Evolutionary conservation across 2,113 vertebrate genomes (phyloP).

Genomic region (Sarotherodon lohbergeri): DNA sequence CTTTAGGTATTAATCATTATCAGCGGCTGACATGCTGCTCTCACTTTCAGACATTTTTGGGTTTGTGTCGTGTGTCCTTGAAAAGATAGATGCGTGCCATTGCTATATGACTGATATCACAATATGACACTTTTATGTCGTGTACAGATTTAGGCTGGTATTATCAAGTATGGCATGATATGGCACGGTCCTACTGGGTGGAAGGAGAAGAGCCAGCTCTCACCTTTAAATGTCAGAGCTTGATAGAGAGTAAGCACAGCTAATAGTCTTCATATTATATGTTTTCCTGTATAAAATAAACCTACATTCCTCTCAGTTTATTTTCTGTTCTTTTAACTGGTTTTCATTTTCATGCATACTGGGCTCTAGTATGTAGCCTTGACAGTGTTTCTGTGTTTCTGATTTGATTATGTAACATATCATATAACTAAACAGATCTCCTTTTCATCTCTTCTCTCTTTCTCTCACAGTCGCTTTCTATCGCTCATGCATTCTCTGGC

Average conservation of each 20-base stretch:
- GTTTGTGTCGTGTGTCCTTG: background rate
- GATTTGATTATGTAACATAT: background rate
- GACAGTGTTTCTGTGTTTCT: background rate
- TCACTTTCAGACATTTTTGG: background rate
- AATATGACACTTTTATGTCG: background rate
- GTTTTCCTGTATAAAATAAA: background rate
- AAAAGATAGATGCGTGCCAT: background rate
- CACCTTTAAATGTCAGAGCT: background rate
- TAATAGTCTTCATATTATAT: background rate
- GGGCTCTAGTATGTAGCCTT: background rate
- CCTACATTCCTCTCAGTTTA: background rate
- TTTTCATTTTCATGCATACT: background rate
- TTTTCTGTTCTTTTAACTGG: background rate
- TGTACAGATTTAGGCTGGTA: background rate
- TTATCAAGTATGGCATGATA: background rate
- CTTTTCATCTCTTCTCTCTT: background rate
- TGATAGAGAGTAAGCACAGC: background rate
- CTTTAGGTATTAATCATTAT: background rate
- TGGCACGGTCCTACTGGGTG: background rate
- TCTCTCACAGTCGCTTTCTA: background rate
- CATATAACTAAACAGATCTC: background rate
- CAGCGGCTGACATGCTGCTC: background rate
- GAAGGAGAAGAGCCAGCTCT: background rate
- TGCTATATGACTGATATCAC: background rate
- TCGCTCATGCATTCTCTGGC: background rate